These are phyloP conservation scores for Achroia grisella DNA, from an alignment of 1,140 invertebrate genomes.

Conservation along the genomic window DNA sequence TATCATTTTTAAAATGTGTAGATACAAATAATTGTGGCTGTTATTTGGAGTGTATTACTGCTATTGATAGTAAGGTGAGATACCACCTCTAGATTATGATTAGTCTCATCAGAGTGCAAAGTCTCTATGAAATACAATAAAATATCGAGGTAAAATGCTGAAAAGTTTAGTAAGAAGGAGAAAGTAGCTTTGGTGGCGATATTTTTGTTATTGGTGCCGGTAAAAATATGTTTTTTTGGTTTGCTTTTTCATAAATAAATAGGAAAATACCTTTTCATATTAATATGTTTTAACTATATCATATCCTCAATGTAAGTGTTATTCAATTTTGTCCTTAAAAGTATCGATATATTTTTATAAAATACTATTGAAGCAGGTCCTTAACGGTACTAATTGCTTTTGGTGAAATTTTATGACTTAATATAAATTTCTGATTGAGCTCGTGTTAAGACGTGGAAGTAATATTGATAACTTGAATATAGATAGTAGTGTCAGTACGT, in stretches of 20 bases:
- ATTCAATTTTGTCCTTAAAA: conserved; percentile 67
- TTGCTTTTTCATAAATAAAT: conserved; percentile 63
- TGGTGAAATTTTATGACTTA: conserved; percentile 37
- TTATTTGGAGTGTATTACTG: conserved; percentile 19
- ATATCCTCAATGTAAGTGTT: conserved; percentile 69
- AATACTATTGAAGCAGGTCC: conserved; percentile 60
- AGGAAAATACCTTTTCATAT: conserved; percentile 74
- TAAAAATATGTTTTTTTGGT: conserved; percentile 55
- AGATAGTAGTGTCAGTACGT: conserved; percentile 23
- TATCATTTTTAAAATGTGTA: not conserved
- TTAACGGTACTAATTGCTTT: conserved; percentile 62
- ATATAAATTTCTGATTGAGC: conserved; percentile 21
- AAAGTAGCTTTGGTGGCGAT: conserved; percentile 67
- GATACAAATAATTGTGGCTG: conserved; percentile 1
- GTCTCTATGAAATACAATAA: conserved; percentile 22
- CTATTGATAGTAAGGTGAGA: conserved; percentile 63
- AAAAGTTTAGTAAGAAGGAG: conserved; percentile 49
- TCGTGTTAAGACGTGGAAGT: conserved; percentile 11
- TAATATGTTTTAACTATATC: conserved; percentile 74
- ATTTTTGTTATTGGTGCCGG: conserved; percentile 50
- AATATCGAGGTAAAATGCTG: conserved; percentile 57
- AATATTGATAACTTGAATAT: conserved; percentile 11
- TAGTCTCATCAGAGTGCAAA: conserved; percentile 19
- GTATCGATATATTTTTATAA: conserved; percentile 39
- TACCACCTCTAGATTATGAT: conserved; percentile 29